Percentiles rank a stretch among this genome's conserved stretches.
These are phyloP conservation scores for Arctopsyche grandis DNA, from an alignment of 1,140 invertebrate genomes.

Conservation along the genomic window DNA sequence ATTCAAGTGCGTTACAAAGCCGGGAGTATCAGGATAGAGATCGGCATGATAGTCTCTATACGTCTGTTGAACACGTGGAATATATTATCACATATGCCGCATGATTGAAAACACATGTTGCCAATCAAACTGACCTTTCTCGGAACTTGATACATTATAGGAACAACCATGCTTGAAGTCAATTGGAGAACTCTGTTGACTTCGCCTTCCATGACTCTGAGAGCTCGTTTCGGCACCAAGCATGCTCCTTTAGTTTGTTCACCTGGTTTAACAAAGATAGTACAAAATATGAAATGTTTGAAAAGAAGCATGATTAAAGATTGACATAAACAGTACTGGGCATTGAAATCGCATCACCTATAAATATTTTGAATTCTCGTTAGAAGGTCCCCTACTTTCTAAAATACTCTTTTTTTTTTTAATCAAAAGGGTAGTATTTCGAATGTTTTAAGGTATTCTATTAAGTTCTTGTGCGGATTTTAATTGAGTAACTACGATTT, in stretches of 20 bases:
- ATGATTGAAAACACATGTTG: background rate
- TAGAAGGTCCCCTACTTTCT: too few species aligned
- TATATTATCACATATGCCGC: background rate
- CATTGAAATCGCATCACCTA: too few species aligned
- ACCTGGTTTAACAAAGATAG: conserved; percentile 61
- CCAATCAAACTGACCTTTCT: conserved; percentile 73
- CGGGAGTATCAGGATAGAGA: conserved; percentile 88
- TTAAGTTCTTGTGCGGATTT: too few species aligned
- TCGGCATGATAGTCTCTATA: conserved; percentile 94
- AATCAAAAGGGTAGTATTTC: too few species aligned
- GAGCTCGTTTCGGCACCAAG: conserved; percentile 88
- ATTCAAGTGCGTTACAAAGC: conserved; percentile 78
- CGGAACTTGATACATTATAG: conserved; percentile 93
- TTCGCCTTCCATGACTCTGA: conserved; percentile 95
- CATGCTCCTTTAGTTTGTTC: conserved; percentile 93
- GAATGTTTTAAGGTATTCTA: too few species aligned
- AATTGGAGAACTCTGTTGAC: conserved; percentile 90
- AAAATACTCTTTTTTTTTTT: too few species aligned
- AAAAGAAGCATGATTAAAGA: too few species aligned
- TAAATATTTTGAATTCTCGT: too few species aligned
- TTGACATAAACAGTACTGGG: too few species aligned
- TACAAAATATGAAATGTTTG: background rate
- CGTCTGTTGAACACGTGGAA: conserved; percentile 68
- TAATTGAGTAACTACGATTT: too few species aligned
- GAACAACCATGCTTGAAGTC: conserved; percentile 85